These are phyloP conservation scores for Eristalis pertinax DNA, from an alignment of 2,888 invertebrate species.

Conservation along the genomic window DNA sequence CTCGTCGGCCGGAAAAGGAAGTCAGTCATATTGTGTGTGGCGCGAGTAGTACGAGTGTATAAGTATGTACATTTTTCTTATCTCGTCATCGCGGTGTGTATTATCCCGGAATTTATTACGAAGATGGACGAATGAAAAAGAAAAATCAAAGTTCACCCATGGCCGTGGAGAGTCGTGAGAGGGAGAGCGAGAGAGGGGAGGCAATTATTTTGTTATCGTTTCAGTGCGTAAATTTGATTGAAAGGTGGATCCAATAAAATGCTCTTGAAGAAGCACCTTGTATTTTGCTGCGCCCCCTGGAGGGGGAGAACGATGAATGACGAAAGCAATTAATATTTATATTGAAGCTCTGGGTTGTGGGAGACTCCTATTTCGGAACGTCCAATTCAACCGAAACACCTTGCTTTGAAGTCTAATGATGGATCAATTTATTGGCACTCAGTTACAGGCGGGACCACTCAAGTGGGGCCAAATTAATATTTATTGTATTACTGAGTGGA, in stretches of 20 bases:
- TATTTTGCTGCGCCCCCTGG: background rate
- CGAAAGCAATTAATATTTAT: slow-evolving; percentile 35
- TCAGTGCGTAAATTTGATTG: slow-evolving; percentile 69
- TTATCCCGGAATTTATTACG: slow-evolving; percentile 53
- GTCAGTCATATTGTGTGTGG: slow-evolving; percentile 18
- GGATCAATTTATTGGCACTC: slow-evolving; percentile 25
- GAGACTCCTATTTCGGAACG: background rate
- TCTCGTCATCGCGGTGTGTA: slow-evolving; percentile 17
- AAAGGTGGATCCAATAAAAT: slow-evolving; percentile 64
- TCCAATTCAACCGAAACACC: slow-evolving; percentile 9
- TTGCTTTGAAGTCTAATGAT: slow-evolving; percentile 26
- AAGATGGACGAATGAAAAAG: slow-evolving; percentile 49
- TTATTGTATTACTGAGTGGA: background rate
- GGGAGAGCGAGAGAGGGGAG: slow-evolving; percentile 13
- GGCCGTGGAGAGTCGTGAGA: background rate
- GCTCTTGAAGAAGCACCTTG: background rate
- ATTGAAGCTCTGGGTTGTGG: background rate
- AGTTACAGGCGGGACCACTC: background rate
- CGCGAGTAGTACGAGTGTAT: slow-evolving; percentile 17
- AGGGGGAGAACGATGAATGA: background rate
- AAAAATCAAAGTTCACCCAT: slow-evolving; percentile 32
- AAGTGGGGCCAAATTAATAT: background rate
- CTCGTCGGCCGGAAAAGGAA: slow-evolving; percentile 47
- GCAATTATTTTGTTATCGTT: slow-evolving; percentile 67
- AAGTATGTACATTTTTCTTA: slow-evolving; percentile 14